phyloP scores from a whole-genome alignment of 2,888 invertebrate species.

The Meloe dianella region DNA sequence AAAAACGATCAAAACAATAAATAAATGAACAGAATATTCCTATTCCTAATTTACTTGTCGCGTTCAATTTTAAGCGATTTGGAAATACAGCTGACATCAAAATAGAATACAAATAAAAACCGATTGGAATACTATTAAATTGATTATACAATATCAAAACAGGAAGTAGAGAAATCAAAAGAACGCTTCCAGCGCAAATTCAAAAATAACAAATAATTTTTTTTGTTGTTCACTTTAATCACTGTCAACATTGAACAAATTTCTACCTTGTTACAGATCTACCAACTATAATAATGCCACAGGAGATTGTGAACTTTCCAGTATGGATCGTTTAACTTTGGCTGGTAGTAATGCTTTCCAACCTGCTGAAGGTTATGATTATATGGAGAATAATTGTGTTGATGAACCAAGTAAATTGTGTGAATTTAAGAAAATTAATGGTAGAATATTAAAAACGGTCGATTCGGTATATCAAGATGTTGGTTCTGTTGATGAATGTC shows the following conservation, averaged over 20 bases:
- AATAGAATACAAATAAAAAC: conserved; percentile 26
- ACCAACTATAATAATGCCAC: conserved; percentile 88
- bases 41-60: neutral
- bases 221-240: neutral
- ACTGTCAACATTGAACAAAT: neutral
- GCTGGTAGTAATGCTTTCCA: conserved; percentile 79
- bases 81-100: no score
- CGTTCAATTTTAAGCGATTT: neutral
- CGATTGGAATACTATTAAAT: conserved; percentile 55
- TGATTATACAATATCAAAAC: conserved; percentile 55
- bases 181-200: neutral
- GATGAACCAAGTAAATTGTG: conserved; percentile 93
- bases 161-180: conserved; percentile 13
- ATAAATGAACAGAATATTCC: neutral
- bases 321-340: conserved; percentile 89
- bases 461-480: conserved; percentile 93
- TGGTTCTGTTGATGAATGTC: conserved; percentile 83
- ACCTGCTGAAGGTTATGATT: conserved; percentile 68
- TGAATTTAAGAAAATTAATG: conserved; percentile 89
- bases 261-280: conserved; percentile 68
- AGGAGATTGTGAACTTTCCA: conserved; percentile 85
- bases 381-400: conserved; percentile 91
- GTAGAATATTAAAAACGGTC: conserved; percentile 90
- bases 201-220: neutral
- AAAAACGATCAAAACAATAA: neutral